Evolutionary conservation across 2,797 vertebrate genomes (phyloP).

Genomic region (Carduelis carduelis): DNA sequence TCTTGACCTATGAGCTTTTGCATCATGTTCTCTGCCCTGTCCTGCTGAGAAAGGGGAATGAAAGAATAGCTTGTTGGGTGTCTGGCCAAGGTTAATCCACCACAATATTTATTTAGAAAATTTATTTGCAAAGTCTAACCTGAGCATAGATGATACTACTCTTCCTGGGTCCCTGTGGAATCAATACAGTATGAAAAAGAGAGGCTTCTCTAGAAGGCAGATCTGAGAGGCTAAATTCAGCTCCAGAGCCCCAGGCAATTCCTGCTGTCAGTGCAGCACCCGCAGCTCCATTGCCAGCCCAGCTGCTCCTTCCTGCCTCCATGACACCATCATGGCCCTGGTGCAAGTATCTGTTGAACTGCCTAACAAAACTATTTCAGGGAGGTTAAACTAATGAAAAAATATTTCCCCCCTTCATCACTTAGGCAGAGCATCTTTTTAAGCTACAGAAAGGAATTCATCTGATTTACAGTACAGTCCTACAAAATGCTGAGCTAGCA

Average conservation of each 20-base stretch:
- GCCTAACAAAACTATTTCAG: not conserved
- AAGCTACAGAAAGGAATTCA: not conserved
- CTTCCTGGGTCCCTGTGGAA: not conserved
- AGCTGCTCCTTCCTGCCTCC: not conserved
- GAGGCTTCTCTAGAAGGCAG: not conserved
- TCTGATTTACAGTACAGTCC: not conserved
- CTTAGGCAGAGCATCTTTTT: not conserved
- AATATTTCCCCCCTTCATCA: not conserved
- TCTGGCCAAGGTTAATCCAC: not conserved
- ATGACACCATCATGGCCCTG: not conserved
- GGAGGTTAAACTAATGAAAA: not conserved
- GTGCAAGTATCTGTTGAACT: not conserved
- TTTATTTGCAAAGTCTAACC: not conserved
- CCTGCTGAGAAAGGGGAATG: not conserved
- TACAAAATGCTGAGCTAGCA: not conserved
- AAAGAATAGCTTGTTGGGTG: not conserved
- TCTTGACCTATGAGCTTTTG: not conserved
- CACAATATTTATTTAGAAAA: not conserved
- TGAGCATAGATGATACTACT: not conserved
- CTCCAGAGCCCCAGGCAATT: not conserved
- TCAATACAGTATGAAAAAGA: not conserved
- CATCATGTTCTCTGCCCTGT: not conserved
- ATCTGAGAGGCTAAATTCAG: not conserved
- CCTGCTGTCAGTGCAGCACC: not conserved
- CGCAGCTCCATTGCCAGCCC: not conserved